Conservation (phyloP, 2,113 vertebrate genomes). For the Actenoides lindsayi region DNA sequence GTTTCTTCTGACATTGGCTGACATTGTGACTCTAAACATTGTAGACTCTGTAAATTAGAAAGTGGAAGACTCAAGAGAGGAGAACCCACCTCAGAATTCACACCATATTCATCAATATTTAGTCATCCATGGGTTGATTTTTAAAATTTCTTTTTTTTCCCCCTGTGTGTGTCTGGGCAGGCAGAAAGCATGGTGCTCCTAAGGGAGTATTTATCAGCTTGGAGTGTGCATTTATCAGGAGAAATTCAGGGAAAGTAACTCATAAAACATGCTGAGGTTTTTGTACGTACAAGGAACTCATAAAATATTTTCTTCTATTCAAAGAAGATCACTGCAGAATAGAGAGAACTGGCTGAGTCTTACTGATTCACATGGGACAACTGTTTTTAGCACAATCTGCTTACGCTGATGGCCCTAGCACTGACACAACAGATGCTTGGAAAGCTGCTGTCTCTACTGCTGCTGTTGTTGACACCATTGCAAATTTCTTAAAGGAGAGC, state of each 20-base stretch:
- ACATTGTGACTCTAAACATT: conserved; percentile 60
- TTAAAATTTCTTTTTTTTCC: neutral
- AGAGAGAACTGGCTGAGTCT: neutral
- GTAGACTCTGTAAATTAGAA: conserved; percentile 40
- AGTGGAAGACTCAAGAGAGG: neutral
- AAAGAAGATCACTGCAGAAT: neutral
- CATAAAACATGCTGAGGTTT: neutral
- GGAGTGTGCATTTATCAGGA: neutral
- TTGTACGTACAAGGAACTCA: neutral
- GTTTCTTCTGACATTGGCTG: conserved; percentile 62
- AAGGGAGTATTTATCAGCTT: neutral
- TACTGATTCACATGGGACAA: neutral
- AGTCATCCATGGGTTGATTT: conserved; percentile 2
- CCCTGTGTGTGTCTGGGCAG: neutral
- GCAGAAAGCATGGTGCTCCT: neutral
- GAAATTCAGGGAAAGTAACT: neutral
- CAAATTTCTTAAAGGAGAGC: conserved; percentile 7
- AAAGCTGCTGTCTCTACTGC: conserved; percentile 18
- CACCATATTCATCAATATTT: neutral
- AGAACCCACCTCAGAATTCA: neutral
- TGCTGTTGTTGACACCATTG: neutral
- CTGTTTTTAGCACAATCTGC: conserved; percentile 29
- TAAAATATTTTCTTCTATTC: neutral
- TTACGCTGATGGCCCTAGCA: conserved; percentile 34
- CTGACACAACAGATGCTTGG: conserved; percentile 31